Percentiles rank a stretch among this genome's conserved stretches.
phyloP scores from a whole-genome alignment of 2,888 invertebrate genomes.

The Ecliptopera silaceata region DNA sequence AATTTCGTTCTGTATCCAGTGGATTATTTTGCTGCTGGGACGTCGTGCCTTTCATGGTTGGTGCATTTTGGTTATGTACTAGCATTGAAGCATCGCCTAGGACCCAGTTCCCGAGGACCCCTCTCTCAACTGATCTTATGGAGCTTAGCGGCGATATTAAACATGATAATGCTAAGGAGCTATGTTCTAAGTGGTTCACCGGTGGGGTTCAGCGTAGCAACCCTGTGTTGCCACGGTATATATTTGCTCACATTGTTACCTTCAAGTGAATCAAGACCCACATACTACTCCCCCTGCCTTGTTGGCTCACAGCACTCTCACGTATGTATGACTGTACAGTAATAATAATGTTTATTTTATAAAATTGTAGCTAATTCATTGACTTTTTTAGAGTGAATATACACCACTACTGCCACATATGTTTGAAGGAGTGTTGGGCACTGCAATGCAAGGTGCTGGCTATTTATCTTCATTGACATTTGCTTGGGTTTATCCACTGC shows the following conservation, averaged over 20 bases:
- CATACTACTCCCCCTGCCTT: conserved; percentile 74
- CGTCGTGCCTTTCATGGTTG: conserved; percentile 90
- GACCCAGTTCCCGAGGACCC: conserved; percentile 89
- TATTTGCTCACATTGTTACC: conserved; percentile 90
- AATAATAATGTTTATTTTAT: neutral
- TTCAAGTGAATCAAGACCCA: conserved; percentile 74
- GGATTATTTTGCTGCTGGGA: conserved; percentile 87
- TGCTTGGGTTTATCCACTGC: conserved; percentile 93
- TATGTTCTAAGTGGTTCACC: conserved; percentile 77
- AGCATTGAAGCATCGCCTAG: conserved; percentile 85
- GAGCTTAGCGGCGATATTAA: conserved; percentile 86
- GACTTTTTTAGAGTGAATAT: conserved; percentile 80
- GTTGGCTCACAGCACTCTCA: conserved; percentile 79
- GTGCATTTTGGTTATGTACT: conserved; percentile 90
- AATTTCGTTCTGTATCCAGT: conserved; percentile 82
- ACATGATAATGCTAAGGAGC: conserved; percentile 87
- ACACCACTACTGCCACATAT: conserved; percentile 85
- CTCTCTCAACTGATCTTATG: conserved; percentile 86
- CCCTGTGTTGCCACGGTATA: conserved; percentile 84
- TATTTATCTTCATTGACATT: conserved; percentile 90
- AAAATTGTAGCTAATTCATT: neutral
- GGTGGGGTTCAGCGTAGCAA: conserved; percentile 84
- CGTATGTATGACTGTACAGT: conserved; percentile 59
- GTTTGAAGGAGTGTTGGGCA: conserved; percentile 89
- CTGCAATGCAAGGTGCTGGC: conserved; percentile 90